Evolutionary conservation across 2,888 invertebrate species (phyloP), one percentile per base, ranked within the genome.

Genomic region (Tridacna crocea): DNA sequence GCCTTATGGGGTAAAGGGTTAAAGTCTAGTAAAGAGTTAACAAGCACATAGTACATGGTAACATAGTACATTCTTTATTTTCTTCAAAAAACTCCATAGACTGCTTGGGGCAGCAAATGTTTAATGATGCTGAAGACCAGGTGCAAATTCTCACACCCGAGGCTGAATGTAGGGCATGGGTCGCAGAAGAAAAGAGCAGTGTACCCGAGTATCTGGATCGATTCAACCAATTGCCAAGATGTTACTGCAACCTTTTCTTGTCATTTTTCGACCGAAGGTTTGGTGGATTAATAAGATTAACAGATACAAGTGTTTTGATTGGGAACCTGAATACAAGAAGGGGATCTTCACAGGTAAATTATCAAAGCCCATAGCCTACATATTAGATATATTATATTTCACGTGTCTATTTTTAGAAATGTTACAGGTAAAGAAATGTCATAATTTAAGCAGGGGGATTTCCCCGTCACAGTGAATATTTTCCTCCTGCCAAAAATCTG

Each of bases 61-160:
- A 26, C 11, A 17, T 22, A 27, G 12, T 27, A 65, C 8, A 65
- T 27, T 61, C 13, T 13, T 22, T 22, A 17, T 13, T 61, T 61
- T 61, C 24, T 22, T 22, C 13, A 19, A 13, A n/a, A 24, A 36
- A 4, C 3, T 36, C n/a, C n/a, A 4, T 36, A 70, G 70, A 70
- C 51, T 70, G 70, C 22, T 24, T n/a, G 0, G 70, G 70, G 22
- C 70, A 26, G 24, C 24, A 22, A 10, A 70, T 70, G 70, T 48
- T 24, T 15, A 70, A 70, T 19, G 70, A 70, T 19, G 51, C n/a
- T 11, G 24, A 15, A 3, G 17, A 12, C 51, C 51, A 70, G 17
- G 46, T 36, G 10, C 48, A 48, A 24, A n/a, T 2, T 24, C 19
- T 70, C 10, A 26, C 4, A n/a, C 70, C 70, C 0, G 24, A 10